These are phyloP conservation scores for Panopea generosa DNA, from an alignment of 2,888 invertebrate species.

Conservation along the genomic window DNA sequence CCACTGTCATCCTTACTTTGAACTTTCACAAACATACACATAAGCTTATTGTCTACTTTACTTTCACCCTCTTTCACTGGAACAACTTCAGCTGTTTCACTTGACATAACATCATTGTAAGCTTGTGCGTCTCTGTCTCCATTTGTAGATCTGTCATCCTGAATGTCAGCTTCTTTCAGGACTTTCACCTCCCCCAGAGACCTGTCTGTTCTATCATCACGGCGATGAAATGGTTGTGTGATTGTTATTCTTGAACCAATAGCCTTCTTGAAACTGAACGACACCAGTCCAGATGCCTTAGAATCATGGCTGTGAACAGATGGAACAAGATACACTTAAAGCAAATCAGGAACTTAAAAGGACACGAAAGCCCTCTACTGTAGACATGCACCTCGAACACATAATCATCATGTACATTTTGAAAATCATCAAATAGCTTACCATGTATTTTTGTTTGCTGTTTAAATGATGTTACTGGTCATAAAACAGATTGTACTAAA, in stretches of 20 bases:
- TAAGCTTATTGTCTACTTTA: constrained; percentile 31
- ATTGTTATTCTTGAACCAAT: constrained; percentile 59
- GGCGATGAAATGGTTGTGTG: constrained; percentile 60
- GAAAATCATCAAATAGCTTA: not conserved
- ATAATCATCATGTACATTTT: not conserved
- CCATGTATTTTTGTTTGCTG: no score
- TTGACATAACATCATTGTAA: constrained; percentile 4
- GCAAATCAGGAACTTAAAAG: no score
- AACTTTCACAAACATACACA: constrained; percentile 74
- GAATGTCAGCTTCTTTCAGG: constrained; percentile 28
- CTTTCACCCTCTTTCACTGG: not conserved
- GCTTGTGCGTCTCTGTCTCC: not conserved
- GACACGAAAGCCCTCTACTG: no score
- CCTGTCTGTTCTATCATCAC: constrained; percentile 55
- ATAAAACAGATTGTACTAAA: no score
- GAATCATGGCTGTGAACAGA: constrained; percentile 53
- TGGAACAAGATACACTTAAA: not conserved
- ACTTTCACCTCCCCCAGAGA: constrained; percentile 44
- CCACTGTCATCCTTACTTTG: constrained; percentile 77
- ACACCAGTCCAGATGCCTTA: constrained; percentile 63
- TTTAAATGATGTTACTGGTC: no score
- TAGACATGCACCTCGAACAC: not conserved
- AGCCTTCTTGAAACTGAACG: constrained; percentile 70
- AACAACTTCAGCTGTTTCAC: constrained; percentile 15
- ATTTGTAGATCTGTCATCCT: constrained; percentile 4